These are phyloP conservation scores for Hyalella azteca DNA, from an alignment of 2,888 invertebrate species.

Conservation along the genomic window DNA sequence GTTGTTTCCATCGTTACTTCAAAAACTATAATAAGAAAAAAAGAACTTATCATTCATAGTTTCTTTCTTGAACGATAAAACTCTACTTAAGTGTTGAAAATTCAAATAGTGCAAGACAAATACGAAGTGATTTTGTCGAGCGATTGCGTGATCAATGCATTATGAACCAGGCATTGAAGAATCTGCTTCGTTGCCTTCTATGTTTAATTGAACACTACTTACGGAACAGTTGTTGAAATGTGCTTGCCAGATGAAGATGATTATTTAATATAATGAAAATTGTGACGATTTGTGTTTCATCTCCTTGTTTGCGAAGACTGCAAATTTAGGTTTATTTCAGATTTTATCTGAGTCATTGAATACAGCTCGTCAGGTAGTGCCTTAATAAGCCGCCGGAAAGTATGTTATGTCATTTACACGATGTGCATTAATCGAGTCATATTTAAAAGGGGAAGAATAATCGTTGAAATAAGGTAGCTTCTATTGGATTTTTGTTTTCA, in stretches of 20 bases:
- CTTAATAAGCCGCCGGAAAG: too few species aligned
- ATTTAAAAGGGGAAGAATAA: too few species aligned
- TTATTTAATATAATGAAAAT: slow-evolving; percentile 30
- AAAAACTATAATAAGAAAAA: too few species aligned
- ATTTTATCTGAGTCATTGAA: too few species aligned
- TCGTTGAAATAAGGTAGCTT: too few species aligned
- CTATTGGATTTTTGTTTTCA: too few species aligned
- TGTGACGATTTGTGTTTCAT: background rate
- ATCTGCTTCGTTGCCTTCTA: background rate
- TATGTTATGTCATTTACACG: too few species aligned
- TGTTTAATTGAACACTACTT: background rate
- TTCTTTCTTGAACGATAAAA: background rate
- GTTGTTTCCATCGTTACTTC: too few species aligned
- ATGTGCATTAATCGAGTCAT: too few species aligned
- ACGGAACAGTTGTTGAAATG: slow-evolving; percentile 3
- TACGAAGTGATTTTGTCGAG: background rate
- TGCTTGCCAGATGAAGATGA: slow-evolving; percentile 30
- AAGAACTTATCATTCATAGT: background rate
- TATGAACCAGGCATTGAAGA: background rate
- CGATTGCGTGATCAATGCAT: background rate
- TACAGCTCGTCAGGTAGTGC: too few species aligned
- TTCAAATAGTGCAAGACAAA: background rate
- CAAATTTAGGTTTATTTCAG: too few species aligned
- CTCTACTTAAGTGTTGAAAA: background rate
- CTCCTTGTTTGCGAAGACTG: background rate